Evolutionary conservation across 2,888 invertebrate species (phyloP).

Genomic region (Lycia hirtaria): DNA sequence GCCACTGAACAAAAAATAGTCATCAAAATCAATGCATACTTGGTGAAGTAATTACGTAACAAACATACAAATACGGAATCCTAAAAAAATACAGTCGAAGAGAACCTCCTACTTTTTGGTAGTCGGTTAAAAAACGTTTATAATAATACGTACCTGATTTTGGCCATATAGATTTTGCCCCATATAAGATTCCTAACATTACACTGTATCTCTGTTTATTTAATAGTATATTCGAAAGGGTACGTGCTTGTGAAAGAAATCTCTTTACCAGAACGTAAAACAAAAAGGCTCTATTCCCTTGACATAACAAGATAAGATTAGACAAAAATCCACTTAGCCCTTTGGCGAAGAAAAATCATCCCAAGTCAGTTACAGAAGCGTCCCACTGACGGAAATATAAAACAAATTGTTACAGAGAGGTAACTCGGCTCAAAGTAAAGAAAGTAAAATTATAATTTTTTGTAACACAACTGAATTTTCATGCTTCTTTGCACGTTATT

Average conservation of each 20-base stretch:
- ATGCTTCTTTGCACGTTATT: no score
- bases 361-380: conserved; percentile 24
- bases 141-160: no score
- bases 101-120: no score
- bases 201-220: background rate
- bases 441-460: background rate
- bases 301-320: conserved; percentile 32
- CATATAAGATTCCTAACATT: no score
- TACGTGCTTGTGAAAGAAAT: background rate
- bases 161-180: no score
- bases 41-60: no score
- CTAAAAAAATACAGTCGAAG: no score
- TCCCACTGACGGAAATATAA: conserved; percentile 10
- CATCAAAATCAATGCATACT: no score
- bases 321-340: conserved; percentile 26
- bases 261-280: conserved; percentile 6
- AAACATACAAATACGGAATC: no score
- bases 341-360: conserved; percentile 24
- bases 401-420: background rate
- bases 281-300: conserved; percentile 21
- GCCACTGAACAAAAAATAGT: no score
- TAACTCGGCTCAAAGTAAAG: no score
- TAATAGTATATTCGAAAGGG: background rate
- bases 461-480: background rate
- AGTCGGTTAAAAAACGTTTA: no score